Percentiles rank a stretch among this genome's conserved stretches.
Conservation (phyloP, 2,113 vertebrate genomes). For the Trogon melanurus region DNA sequence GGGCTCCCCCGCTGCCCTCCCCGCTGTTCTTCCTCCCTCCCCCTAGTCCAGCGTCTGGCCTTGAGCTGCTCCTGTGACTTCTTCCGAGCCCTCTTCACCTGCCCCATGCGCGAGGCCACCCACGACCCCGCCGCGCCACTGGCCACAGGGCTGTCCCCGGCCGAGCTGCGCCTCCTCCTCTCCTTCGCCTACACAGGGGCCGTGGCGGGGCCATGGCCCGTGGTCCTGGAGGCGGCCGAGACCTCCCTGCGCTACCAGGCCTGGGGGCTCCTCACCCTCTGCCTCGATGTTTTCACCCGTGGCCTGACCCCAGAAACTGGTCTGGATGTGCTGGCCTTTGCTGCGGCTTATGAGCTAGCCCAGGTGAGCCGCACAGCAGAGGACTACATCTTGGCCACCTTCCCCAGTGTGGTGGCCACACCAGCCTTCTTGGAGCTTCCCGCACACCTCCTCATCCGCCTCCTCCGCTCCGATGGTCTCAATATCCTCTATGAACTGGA, state of each 20-base stretch:
- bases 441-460: conserved; percentile 74
- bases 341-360: conserved; percentile 77
- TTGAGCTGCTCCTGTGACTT: conserved; percentile 89
- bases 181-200: conserved; percentile 82
- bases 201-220: conserved; percentile 80
- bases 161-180: conserved; percentile 82
- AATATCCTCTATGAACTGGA: conserved; percentile 83
- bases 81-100: conserved; percentile 90
- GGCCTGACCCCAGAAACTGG: conserved; percentile 78
- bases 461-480: conserved; percentile 80
- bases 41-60: conserved; percentile 84
- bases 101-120: conserved; percentile 87
- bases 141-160: conserved; percentile 46
- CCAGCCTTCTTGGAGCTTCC: conserved; percentile 83
- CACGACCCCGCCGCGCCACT: conserved; percentile 72
- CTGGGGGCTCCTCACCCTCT: conserved; percentile 81
- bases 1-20: background rate
- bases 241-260: conserved; percentile 87
- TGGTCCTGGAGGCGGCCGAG: conserved; percentile 83
- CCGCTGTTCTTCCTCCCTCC: background rate
- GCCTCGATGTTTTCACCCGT: conserved; percentile 79
- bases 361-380: conserved; percentile 77
- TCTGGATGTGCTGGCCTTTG: conserved; percentile 82
- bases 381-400: conserved; percentile 84
- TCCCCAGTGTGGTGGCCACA: conserved; percentile 80